Evolutionary conservation across 2,888 invertebrate genomes (phyloP).

Genomic region (Bombyx huttoni): DNA sequence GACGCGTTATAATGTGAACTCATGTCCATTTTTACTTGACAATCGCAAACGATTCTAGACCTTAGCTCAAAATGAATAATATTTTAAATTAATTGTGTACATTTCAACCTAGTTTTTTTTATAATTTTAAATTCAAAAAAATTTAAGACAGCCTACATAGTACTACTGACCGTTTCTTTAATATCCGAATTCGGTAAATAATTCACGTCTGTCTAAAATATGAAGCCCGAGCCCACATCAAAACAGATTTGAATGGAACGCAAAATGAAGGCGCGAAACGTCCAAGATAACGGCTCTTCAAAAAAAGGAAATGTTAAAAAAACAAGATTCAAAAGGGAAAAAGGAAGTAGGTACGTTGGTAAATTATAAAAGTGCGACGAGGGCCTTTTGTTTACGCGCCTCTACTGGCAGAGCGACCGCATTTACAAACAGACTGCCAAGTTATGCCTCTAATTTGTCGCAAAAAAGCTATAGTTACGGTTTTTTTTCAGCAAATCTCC

Average conservation of each 20-base stretch:
- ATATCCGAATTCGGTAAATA: conserved; percentile 5
- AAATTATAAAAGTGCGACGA: conserved; percentile 55
- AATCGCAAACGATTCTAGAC: not conserved
- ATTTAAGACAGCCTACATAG: not conserved
- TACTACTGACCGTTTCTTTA: conserved; percentile 3
- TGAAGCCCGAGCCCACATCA: conserved; percentile 31
- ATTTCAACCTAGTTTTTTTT: not conserved
- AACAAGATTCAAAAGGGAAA: conserved; percentile 54
- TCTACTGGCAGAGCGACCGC: conserved; percentile 29
- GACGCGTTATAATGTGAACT: not conserved
- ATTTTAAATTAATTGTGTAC: too few relatives aligned
- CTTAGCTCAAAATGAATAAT: too few relatives aligned
- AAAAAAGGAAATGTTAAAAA: conserved; percentile 46
- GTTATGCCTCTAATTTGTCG: conserved; percentile 24
- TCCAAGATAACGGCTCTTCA: conserved; percentile 52
- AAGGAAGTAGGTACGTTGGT: conserved; percentile 44
- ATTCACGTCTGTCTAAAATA: conserved; percentile 28
- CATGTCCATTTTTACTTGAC: not conserved
- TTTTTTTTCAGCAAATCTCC: conserved; percentile 19
- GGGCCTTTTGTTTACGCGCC: conserved; percentile 46
- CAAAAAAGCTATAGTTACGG: conserved; percentile 15
- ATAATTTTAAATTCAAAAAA: too few relatives aligned
- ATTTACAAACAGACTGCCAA: conserved; percentile 30
- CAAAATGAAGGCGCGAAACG: conserved; percentile 40
- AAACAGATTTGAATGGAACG: conserved; percentile 44